These are phyloP conservation scores for Amphiprion percula DNA, from an alignment of 2,113 vertebrate species.

Conservation along the genomic window DNA sequence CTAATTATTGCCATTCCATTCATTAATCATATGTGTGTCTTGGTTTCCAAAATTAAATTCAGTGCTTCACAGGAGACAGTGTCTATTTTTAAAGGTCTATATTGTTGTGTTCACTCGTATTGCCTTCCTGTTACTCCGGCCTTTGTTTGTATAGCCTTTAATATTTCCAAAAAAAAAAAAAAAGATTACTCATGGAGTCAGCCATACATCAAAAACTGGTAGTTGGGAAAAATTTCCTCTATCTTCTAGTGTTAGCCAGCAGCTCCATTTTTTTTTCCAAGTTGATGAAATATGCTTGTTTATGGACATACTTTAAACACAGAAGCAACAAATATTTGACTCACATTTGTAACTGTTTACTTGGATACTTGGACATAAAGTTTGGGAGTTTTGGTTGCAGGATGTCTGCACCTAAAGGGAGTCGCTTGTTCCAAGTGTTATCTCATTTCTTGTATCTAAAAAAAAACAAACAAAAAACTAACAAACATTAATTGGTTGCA, in stretches of 20 bases:
- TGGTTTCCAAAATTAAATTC: not conserved
- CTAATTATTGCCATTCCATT: too few species aligned
- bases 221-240: not conserved
- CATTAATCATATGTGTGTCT: too few species aligned
- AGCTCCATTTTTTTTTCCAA: too few species aligned
- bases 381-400: not conserved
- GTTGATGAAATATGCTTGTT: not conserved
- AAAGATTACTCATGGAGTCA: not conserved
- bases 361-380: conserved; percentile 1
- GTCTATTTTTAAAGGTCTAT: not conserved
- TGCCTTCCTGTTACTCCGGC: not conserved
- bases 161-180: not conserved
- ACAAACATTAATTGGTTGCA: not conserved
- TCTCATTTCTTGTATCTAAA: not conserved
- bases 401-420: not conserved
- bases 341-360: conserved; percentile 9
- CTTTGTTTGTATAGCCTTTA: not conserved
- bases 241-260: too few species aligned
- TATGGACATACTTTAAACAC: too few species aligned
- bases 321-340: not conserved
- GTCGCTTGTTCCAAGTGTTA: not conserved
- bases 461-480: not conserved
- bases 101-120: not conserved
- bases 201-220: not conserved
- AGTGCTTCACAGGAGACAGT: not conserved